Evolutionary conservation across 2,113 vertebrate genomes (phyloP).

Genomic region (Holacanthus passer): DNA sequence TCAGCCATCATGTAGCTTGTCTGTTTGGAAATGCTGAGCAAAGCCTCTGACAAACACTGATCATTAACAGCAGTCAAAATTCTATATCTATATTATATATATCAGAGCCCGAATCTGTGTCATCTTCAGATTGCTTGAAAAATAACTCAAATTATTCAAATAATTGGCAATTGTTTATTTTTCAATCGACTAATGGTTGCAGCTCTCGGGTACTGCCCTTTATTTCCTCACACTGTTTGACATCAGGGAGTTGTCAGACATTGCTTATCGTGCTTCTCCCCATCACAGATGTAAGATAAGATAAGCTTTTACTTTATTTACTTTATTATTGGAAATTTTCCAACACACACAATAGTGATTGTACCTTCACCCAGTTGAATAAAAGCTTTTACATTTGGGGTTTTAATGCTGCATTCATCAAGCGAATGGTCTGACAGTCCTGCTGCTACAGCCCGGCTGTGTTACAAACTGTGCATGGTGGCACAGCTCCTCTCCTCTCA

Average conservation of each 20-base stretch:
- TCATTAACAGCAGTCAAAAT: no score
- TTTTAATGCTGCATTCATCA: conserved; percentile 4
- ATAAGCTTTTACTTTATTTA: no score
- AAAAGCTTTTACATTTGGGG: not conserved
- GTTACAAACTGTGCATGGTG: not conserved
- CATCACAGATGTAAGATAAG: not conserved
- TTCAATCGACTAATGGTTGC: no score
- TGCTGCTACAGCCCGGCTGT: not conserved
- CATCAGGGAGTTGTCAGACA: not conserved
- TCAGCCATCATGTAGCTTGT: not conserved
- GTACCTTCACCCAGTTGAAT: not conserved
- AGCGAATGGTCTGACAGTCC: not conserved
- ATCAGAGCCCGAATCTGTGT: no score
- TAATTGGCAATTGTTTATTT: no score
- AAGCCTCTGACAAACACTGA: not conserved
- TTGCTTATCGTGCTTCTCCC: not conserved
- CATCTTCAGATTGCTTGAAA: no score
- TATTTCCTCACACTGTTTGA: no score
- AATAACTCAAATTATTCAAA: no score
- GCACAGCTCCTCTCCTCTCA: not conserved
- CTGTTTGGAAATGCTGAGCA: not conserved
- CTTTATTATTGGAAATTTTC: no score
- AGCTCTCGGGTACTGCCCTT: no score
- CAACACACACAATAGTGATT: not conserved
- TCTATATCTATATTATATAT: no score